Percentiles rank a stretch among this genome's conserved stretches.
Evolutionary conservation across 2,113 vertebrate species (phyloP).

Genomic region (Forbesichthys papilliferus): DNA sequence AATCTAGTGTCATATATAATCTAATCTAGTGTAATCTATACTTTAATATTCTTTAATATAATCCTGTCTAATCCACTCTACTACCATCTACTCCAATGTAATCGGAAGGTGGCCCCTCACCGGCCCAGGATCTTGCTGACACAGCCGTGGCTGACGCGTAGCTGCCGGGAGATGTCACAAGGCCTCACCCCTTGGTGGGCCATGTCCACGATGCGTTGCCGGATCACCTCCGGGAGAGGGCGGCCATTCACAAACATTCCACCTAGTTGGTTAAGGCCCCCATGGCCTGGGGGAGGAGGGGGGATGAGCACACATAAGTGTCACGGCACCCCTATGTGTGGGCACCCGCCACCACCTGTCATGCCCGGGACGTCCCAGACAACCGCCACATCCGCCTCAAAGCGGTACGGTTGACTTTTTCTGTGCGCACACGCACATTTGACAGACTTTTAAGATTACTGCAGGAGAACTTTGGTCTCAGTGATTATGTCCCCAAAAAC

Average conservation of each 20-base stretch:
- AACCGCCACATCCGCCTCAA: no score
- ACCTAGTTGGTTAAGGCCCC: conserved; percentile 91
- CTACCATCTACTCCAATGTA: not conserved
- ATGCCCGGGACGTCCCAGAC: no score
- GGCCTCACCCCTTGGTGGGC: conserved; percentile 89
- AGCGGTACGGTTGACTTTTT: no score
- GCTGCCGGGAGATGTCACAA: conserved; percentile 91
- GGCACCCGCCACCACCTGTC: no score
- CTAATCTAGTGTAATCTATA: no score
- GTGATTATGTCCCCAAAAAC: no score
- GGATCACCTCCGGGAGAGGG: conserved; percentile 89
- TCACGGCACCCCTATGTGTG: conserved; percentile 52
- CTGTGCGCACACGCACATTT: no score
- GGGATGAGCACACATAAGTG: conserved; percentile 79
- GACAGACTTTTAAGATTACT: no score
- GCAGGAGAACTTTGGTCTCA: no score
- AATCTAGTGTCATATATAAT: no score
- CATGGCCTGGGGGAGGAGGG: conserved; percentile 83
- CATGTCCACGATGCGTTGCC: conserved; percentile 91
- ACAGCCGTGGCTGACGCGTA: conserved; percentile 89
- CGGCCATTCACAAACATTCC: conserved; percentile 91
- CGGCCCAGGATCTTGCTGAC: conserved; percentile 94
- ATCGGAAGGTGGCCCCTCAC: conserved; percentile 55
- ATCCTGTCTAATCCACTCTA: no score
- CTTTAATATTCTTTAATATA: no score